Evolutionary conservation across 2,797 vertebrate genomes (phyloP).

Genomic region (Clarias platycephalus): DNA sequence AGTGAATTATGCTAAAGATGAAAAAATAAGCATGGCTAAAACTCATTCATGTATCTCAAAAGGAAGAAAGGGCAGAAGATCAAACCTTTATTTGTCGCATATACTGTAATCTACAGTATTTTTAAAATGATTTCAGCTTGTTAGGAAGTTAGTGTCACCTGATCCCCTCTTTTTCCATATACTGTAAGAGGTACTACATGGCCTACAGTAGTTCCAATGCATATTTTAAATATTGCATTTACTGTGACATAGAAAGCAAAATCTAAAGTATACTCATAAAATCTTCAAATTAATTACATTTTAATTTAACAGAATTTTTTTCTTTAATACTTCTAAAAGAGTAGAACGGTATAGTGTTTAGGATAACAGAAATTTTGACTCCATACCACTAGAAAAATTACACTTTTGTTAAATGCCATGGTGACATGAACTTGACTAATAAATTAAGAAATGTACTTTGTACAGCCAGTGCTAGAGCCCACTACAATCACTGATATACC

Average conservation of each 20-base stretch:
- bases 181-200: background rate
- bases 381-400: background rate
- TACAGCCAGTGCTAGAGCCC: background rate
- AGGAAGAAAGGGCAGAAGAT: no score
- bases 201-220: no score
- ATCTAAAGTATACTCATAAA: background rate
- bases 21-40: background rate
- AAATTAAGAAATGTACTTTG: background rate
- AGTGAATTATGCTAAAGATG: background rate
- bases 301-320: background rate
- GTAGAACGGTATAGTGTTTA: background rate
- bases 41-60: no score
- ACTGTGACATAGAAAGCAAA: no score
- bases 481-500: background rate
- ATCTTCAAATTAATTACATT: background rate
- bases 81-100: no score
- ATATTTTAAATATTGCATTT: background rate
- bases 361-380: background rate
- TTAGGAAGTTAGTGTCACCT: no score
- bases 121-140: no score
- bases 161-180: background rate
- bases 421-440: background rate
- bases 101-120: no score
- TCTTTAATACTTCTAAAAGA: background rate
- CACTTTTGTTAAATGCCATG: background rate